phyloP scores from a whole-genome alignment of 2,113 vertebrate species.

The Helogale parvula region DNA sequence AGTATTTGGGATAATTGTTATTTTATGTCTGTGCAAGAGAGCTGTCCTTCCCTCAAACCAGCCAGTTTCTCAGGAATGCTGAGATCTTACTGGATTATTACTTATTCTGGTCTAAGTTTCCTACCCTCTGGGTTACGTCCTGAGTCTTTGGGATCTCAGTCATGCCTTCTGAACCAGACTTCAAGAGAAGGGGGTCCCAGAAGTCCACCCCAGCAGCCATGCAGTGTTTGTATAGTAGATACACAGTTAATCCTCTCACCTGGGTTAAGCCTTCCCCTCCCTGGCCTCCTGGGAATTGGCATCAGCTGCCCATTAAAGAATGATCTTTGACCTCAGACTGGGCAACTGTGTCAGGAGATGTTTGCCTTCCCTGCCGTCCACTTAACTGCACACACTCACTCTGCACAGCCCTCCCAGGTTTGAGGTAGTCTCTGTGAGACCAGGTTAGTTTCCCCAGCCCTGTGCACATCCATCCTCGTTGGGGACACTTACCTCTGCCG shows the following conservation, averaged over 20 bases:
- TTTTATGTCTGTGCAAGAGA: not conserved
- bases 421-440: not conserved
- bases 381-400: not conserved
- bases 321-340: not conserved
- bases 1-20: not conserved
- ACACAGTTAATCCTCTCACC: not conserved
- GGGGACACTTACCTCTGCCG: no score
- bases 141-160: not conserved
- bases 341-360: not conserved
- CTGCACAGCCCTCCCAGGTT: not conserved
- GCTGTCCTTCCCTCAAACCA: not conserved
- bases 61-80: not conserved
- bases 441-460: not conserved
- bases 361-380: accelerated
- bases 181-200: not conserved
- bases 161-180: not conserved
- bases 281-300: not conserved
- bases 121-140: not conserved
- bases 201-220: accelerated
- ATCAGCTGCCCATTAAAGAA: not conserved
- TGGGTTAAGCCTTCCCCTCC: not conserved
- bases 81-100: not conserved
- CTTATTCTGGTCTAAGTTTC: not conserved
- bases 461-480: accelerated
- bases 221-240: not conserved